Evolutionary conservation across 2,113 vertebrate genomes (phyloP).

Genomic region (Dipodomys merriami): DNA sequence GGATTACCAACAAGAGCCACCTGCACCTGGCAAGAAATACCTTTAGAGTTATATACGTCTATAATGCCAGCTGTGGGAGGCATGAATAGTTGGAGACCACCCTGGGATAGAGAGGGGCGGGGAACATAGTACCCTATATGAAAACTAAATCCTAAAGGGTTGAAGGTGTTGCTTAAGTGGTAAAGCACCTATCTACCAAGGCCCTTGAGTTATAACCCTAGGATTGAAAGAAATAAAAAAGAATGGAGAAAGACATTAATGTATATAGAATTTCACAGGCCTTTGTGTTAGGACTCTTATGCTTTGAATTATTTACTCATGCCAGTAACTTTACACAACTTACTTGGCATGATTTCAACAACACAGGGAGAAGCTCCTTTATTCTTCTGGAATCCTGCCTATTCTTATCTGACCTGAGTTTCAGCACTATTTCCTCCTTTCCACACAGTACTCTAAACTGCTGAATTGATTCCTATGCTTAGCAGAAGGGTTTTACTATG

Average conservation of each 20-base stretch:
- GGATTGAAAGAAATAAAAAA: too few species aligned
- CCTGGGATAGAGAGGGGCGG: too few species aligned
- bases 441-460: not conserved
- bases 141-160: too few species aligned
- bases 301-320: not conserved
- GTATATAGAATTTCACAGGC: not conserved
- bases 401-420: not conserved
- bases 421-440: not conserved
- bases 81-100: too few species aligned
- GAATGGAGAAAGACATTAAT: not conserved
- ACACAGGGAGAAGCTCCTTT: not conserved
- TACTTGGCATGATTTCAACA: not conserved
- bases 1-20: too few species aligned
- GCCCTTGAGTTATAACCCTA: too few species aligned
- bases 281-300: not conserved
- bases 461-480: not conserved
- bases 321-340: not conserved
- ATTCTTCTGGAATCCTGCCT: not conserved
- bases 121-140: too few species aligned
- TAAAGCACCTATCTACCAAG: too few species aligned
- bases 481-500: not conserved
- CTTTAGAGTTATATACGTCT: too few species aligned
- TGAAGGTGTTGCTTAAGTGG: too few species aligned
- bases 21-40: too few species aligned
- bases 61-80: too few species aligned